A percentile compares a stretch with the other conserved stretches of the same genome.
Evolutionary conservation across 2,113 vertebrate genomes (phyloP).

Genomic region (Apteryx mantelli): DNA sequence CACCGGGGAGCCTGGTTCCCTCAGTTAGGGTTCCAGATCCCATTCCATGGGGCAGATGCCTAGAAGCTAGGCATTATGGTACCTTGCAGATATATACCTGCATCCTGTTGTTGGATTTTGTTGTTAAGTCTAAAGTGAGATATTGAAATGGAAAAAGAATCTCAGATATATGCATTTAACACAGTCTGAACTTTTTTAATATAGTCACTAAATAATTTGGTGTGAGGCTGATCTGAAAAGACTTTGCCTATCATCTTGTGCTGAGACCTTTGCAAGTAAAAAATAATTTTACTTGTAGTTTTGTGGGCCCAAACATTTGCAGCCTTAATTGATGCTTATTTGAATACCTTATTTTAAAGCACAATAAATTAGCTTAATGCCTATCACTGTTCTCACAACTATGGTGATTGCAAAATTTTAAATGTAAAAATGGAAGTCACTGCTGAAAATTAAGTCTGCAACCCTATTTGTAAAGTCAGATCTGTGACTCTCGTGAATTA

Average conservation of each 20-base stretch:
- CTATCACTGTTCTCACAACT: conserved; percentile 51
- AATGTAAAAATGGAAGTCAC: conserved; percentile 64
- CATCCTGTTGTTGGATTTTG: neutral
- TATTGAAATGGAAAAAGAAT: neutral
- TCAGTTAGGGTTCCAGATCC: neutral
- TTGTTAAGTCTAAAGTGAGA: neutral
- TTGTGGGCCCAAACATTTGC: conserved; percentile 7
- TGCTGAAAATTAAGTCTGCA: conserved; percentile 54
- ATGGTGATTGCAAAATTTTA: conserved; percentile 58
- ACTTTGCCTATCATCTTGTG: neutral
- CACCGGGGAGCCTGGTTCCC: neutral
- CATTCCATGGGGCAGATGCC: neutral
- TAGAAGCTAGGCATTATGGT: neutral
- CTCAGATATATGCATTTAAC: neutral
- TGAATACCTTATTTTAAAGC: conserved; percentile 71
- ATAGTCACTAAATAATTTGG: neutral
- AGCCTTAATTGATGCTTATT: conserved; percentile 64
- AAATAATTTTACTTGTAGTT: conserved; percentile 35
- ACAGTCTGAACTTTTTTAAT: neutral
- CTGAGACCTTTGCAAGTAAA: conserved; percentile 6
- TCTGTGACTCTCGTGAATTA: conserved; percentile 27
- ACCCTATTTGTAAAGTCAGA: conserved; percentile 49
- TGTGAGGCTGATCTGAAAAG: neutral
- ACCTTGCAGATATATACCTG: neutral
- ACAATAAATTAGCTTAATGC: conserved; percentile 64